Percentiles rank a stretch among this genome's conserved stretches.
phyloP scores from a whole-genome alignment of 2,797 vertebrate species.

The Allobates femoralis region DNA sequence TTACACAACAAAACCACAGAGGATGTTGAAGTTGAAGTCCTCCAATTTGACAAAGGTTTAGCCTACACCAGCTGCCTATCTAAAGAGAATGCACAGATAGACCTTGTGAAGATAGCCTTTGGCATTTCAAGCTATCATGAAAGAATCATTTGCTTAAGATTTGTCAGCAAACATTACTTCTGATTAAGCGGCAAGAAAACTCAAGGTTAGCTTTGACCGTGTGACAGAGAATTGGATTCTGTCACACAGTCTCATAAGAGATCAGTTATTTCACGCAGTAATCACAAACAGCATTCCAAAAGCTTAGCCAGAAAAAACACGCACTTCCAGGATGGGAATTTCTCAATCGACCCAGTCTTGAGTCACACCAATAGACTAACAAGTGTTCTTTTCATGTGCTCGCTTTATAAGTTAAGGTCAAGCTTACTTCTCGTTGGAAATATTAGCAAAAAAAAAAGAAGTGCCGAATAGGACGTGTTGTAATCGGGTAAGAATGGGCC shows the following conservation, averaged over 20 bases:
- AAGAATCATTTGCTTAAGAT: slow-evolving; percentile 59
- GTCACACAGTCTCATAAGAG: slow-evolving; percentile 63
- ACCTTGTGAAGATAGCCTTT: slow-evolving; percentile 33
- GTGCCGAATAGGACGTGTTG: not conserved
- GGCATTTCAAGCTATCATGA: slow-evolving; percentile 47
- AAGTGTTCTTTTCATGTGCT: slow-evolving; percentile 35
- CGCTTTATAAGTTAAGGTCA: slow-evolving; percentile 29
- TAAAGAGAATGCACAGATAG: not conserved
- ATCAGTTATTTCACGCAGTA: slow-evolving; percentile 59
- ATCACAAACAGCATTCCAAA: slow-evolving; percentile 61
- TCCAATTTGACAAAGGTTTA: not conserved
- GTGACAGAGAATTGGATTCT: slow-evolving; percentile 60
- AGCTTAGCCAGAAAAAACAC: slow-evolving; percentile 61
- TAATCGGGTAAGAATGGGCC: not conserved
- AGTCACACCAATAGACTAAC: slow-evolving; percentile 51
- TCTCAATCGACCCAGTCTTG: slow-evolving; percentile 56
- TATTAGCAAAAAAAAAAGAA: not conserved
- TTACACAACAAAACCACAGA: not conserved
- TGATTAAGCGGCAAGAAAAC: slow-evolving; percentile 62
- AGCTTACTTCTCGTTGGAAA: slow-evolving; percentile 9
- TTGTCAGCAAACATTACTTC: slow-evolving; percentile 63
- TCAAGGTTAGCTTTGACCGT: slow-evolving; percentile 60
- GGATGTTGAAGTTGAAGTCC: not conserved
- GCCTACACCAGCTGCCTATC: slow-evolving; percentile 11
- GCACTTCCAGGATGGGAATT: slow-evolving; percentile 61